Evolutionary conservation across 2,113 vertebrate species (phyloP).

Genomic region (Oreochromis aureus): DNA sequence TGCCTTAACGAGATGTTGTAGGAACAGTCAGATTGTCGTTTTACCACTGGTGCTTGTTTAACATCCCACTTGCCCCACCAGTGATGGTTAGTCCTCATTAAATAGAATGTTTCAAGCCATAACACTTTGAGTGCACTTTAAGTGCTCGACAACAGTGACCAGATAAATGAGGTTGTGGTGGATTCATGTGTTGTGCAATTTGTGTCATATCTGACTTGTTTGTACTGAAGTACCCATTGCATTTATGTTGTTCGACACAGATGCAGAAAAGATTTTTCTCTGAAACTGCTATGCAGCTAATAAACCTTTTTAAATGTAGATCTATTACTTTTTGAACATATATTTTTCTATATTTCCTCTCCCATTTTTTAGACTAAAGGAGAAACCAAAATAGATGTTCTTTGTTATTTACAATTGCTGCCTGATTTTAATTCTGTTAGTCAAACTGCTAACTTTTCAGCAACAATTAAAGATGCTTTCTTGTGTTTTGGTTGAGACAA

Average conservation of each 20-base stretch:
- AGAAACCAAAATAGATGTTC: constrained; percentile 46
- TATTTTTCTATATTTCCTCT: constrained; percentile 60
- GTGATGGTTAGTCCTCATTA: neutral
- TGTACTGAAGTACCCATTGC: constrained; percentile 54
- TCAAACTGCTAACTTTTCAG: neutral
- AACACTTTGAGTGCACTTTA: constrained; percentile 31
- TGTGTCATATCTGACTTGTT: constrained; percentile 45
- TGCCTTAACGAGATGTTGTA: constrained; percentile 37
- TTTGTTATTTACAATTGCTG: constrained; percentile 51
- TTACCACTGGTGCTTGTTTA: constrained; percentile 9
- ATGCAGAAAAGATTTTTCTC: constrained; percentile 66
- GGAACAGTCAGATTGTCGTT: neutral
- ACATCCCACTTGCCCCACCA: neutral
- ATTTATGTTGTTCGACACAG: constrained; percentile 50
- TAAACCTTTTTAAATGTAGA: constrained; percentile 68
- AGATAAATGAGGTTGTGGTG: constrained; percentile 16
- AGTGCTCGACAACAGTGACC: constrained; percentile 21
- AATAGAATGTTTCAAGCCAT: constrained; percentile 48
- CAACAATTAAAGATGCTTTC: neutral
- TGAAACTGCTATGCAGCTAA: constrained; percentile 81
- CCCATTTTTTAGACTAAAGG: constrained; percentile 33
- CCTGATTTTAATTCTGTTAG: neutral
- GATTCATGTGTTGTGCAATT: constrained; percentile 40
- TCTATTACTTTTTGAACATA: constrained; percentile 53
- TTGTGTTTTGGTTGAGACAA: neutral